Conservation (phyloP, 2,888 invertebrate species). For the Tipula vernalis region DNA sequence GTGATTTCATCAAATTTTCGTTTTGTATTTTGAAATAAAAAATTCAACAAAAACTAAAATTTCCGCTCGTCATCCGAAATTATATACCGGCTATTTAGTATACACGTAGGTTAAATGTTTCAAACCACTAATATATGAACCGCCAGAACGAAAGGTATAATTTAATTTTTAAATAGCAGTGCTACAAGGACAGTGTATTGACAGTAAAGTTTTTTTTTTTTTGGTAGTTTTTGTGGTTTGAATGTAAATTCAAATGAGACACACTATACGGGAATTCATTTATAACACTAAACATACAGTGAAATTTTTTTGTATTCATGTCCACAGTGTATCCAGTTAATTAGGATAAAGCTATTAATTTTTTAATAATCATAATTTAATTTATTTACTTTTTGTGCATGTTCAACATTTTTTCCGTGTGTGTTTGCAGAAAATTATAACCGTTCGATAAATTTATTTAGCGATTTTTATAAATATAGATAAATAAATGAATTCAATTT, state of each 20-base stretch:
- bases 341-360: neutral
- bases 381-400: neutral
- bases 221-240: neutral
- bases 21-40: no score
- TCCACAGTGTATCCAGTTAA: neutral
- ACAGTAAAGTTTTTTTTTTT: neutral
- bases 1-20: no score
- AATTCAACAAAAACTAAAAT: neutral
- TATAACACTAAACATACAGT: neutral
- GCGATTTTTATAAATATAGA: neutral
- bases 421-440: neutral
- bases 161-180: neutral
- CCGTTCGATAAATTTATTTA: neutral
- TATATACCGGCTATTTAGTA: neutral
- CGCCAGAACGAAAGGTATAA: neutral
- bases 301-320: neutral
- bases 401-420: neutral
- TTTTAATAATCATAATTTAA: slow-evolving; percentile 4
- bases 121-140: neutral
- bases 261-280: neutral
- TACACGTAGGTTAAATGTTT: neutral
- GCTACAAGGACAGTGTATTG: neutral
- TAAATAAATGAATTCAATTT: neutral
- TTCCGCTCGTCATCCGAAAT: neutral
- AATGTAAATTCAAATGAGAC: neutral